Evolutionary conservation across 1,140 invertebrate species (phyloP).

Genomic region (Ectropis grisescens): DNA sequence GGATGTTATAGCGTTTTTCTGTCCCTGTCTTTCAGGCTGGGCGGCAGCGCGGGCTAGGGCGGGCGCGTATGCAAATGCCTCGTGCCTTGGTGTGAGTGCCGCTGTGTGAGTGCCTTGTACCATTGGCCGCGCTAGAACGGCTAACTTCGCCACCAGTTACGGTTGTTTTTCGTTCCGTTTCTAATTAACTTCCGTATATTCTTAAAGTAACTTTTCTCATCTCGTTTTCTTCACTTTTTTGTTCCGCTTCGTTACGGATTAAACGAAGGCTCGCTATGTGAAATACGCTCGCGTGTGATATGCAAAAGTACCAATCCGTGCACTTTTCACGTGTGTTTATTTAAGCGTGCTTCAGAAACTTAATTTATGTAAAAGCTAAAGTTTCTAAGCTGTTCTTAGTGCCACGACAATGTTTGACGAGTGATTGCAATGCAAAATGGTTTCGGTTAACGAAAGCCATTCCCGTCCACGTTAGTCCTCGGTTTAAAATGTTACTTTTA

Average conservation of each 20-base stretch:
- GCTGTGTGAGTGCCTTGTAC: slow-evolving; percentile 60
- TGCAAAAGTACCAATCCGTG: slow-evolving; percentile 45
- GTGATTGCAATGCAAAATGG: slow-evolving; percentile 44
- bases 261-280: slow-evolving; percentile 40
- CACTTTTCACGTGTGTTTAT: slow-evolving; percentile 43
- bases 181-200: slow-evolving; percentile 69
- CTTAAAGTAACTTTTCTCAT: slow-evolving; percentile 68
- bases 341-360: slow-evolving; percentile 23
- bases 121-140: slow-evolving; percentile 65
- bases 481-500: slow-evolving; percentile 68
- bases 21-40: slow-evolving; percentile 59
- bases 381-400: slow-evolving; percentile 32
- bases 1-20: slow-evolving; percentile 29
- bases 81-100: slow-evolving; percentile 34
- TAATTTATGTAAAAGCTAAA: slow-evolving; percentile 49
- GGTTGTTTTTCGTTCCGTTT: slow-evolving; percentile 68
- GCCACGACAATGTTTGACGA: slow-evolving; percentile 50
- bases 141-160: slow-evolving; percentile 68
- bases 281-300: slow-evolving; percentile 51
- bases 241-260: slow-evolving; percentile 29
- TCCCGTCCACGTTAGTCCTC: slow-evolving; percentile 36
- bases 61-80: slow-evolving; percentile 68
- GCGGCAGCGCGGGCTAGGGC: slow-evolving; percentile 63
- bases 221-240: slow-evolving; percentile 45
- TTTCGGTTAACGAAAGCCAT: slow-evolving; percentile 36